Conservation (phyloP, 1,140 invertebrate species). For the Papilio helenus region DNA sequence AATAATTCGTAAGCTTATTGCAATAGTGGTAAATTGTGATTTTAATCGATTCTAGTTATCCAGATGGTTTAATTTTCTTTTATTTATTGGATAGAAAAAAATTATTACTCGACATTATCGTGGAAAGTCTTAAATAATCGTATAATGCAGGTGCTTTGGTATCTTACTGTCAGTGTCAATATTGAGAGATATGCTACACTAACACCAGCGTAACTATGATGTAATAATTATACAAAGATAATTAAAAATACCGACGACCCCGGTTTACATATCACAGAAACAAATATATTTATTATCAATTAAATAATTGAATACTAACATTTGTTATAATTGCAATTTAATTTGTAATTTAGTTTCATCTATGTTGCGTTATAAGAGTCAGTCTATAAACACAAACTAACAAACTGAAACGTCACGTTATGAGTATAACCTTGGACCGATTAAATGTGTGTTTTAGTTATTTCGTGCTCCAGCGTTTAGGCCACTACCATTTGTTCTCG, state of each 20-base stretch:
- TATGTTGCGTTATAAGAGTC: background rate
- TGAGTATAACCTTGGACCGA: constrained; percentile 16
- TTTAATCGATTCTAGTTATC: background rate
- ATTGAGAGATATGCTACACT: background rate
- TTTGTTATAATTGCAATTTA: background rate
- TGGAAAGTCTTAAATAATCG: background rate
- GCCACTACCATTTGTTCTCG: background rate
- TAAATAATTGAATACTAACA: background rate
- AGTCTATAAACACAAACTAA: background rate
- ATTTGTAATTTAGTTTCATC: constrained; percentile 6
- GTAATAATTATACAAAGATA: background rate
- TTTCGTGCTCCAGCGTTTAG: background rate
- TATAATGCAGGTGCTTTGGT: background rate
- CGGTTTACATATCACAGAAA: background rate
- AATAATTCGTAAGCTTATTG: background rate
- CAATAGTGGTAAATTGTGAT: background rate
- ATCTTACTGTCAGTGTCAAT: background rate
- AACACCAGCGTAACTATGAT: background rate
- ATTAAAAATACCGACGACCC: background rate
- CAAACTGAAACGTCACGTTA: constrained; percentile 3
- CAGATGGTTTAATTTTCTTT: background rate
- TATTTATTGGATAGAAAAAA: too few relatives aligned
- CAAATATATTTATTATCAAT: too few relatives aligned
- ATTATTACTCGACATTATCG: too few relatives aligned
- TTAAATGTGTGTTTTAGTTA: background rate